Base-by-base conservation (phyloP, 2,797 vertebrate genomes). In the Graptemys geographica region DNA sequence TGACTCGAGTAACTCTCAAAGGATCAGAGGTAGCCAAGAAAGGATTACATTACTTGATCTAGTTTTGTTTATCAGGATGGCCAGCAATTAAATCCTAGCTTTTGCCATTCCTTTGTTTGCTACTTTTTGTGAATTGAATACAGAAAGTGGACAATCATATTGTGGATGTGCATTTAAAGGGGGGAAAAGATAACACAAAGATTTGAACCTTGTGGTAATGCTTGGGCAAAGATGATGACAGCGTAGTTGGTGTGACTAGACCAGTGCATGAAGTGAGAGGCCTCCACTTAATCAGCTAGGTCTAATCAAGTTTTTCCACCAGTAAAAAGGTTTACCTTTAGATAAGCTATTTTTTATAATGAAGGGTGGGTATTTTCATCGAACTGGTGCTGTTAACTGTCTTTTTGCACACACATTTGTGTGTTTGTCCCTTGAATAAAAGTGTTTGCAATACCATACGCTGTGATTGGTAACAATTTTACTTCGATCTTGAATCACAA, bases 1-100 rank as follows among this genome's bases (percentile, higher is more conserved):
- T 74, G 31, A 88, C 79, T 79, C 91, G 93, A 96, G 79, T 44
- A 86, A 52, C 74, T 97, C 95, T 90, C 90, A 55, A 13, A 19
- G 89, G 83, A 91, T 57, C 19, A 49, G 33, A 90, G 79, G 94
- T 93, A 93, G 79, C 84, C 90, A 84, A 93, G 97, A 90, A 84
- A 96, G 95, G 82, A 78, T 81, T 28, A 55, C 53, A 41, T 83
- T 91, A n/a, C 41, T 88, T 11, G 21, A 41, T 27, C 55, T 3
- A 0, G 27, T 93, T 93, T 93, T 76, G 12, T 84, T 96, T 33
- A 62, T 56, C 57, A 84, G 4, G 47, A 81, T 83, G 79, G 16
- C n/a, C 59, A 89, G 74, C 59, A 81, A 18, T 79, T 92, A 79
- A 89, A 92, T 85, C 90, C 37, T 23, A 11, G 33, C 86, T 95